A percentile compares a stretch with the other conserved stretches of the same genome.
These are phyloP conservation scores for Cotesia chilonis DNA, from an alignment of 1,140 invertebrate species.

Conservation along the genomic window DNA sequence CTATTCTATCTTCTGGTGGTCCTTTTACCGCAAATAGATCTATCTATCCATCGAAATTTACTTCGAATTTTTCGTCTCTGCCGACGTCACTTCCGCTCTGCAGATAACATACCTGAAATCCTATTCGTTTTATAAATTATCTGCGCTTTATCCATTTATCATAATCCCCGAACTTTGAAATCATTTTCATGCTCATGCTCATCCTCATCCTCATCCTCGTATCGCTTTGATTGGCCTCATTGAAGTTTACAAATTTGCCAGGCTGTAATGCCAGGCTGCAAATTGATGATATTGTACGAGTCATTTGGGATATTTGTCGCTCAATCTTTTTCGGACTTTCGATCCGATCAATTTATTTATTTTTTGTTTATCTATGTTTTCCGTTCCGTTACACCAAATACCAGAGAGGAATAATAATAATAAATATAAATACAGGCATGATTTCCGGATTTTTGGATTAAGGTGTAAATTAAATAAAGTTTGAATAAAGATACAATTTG, in stretches of 20 bases:
- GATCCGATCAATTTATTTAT: no score
- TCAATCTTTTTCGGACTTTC: not conserved
- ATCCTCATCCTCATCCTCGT: not conserved
- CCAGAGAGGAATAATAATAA: not conserved
- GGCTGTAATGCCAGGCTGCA: not conserved
- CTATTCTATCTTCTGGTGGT: slow-evolving; percentile 32
- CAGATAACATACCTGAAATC: slow-evolving; percentile 43
- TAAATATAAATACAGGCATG: not conserved
- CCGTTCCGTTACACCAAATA: no score
- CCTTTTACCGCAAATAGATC: not conserved
- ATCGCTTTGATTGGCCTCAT: not conserved
- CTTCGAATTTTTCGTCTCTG: slow-evolving; percentile 59
- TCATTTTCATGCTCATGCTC: no score
- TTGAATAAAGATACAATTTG: slow-evolving; percentile 34
- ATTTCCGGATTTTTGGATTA: not conserved
- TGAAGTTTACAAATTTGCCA: no score
- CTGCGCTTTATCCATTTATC: not conserved
- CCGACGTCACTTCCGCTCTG: slow-evolving; percentile 59
- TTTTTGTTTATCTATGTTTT: no score
- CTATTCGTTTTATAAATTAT: not conserved
- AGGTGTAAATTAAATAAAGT: slow-evolving; percentile 18
- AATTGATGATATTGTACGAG: not conserved
- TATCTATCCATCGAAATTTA: slow-evolving; percentile 60
- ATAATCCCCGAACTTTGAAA: not conserved
- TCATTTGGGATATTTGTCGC: not conserved